Evolutionary conservation across 2,888 invertebrate species (phyloP).

Genomic region (Hermodice carunculata): DNA sequence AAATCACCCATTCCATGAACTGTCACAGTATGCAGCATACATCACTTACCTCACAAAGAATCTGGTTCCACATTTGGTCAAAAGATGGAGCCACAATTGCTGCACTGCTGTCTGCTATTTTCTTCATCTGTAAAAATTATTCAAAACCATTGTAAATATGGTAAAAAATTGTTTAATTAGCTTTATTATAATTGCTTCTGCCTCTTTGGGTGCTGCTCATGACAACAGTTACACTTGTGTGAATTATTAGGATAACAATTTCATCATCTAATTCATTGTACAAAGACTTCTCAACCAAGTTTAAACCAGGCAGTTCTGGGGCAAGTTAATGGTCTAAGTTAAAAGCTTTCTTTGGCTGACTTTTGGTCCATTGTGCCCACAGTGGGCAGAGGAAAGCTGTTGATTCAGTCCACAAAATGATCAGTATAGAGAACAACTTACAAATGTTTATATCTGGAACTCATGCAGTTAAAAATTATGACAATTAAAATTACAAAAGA

Average conservation of each 20-base stretch:
- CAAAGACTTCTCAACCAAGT: no score
- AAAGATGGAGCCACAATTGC: constrained; percentile 55
- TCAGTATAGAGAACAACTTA: no score
- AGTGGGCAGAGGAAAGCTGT: no score
- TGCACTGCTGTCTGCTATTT: constrained; percentile 59
- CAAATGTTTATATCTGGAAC: no score
- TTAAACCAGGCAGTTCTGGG: background rate
- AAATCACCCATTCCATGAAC: background rate
- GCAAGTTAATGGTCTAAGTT: background rate
- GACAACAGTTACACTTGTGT: no score
- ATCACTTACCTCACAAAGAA: constrained; percentile 62
- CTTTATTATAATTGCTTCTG: background rate
- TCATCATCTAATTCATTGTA: no score
- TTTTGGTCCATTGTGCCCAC: no score
- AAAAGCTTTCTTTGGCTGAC: no score
- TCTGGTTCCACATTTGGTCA: constrained; percentile 62
- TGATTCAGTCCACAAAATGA: no score
- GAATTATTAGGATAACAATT: no score
- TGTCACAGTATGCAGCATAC: background rate
- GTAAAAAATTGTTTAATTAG: background rate
- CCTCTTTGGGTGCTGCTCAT: background rate
- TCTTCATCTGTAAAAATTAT: constrained; percentile 59
- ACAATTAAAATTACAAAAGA: no score
- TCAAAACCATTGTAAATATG: background rate
- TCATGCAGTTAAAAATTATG: no score